Evolutionary conservation across 2,797 vertebrate species (phyloP).

Genomic region (Paedocypris micromegethes): DNA sequence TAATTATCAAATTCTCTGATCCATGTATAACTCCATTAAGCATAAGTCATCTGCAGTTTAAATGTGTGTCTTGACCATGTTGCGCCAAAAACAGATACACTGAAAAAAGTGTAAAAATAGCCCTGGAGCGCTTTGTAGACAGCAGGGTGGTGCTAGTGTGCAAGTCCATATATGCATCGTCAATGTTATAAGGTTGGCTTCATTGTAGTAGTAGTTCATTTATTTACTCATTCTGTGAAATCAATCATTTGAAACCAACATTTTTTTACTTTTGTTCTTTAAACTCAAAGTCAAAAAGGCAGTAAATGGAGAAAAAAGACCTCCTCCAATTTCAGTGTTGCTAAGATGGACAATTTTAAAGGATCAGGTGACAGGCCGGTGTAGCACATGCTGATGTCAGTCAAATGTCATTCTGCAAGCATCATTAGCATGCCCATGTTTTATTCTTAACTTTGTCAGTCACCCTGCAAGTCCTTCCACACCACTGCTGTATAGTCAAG

Average conservation of each 20-base stretch:
- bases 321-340: conserved; percentile 74
- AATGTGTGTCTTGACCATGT: conserved; percentile 30
- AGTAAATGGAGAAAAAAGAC: conserved; percentile 61
- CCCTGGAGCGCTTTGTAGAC: conserved; percentile 39
- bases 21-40: conserved; percentile 52
- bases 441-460: conserved; percentile 69
- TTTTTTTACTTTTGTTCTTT: conserved; percentile 49
- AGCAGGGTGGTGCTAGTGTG: conserved; percentile 3
- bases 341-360: conserved; percentile 71
- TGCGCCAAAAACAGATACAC: conserved; percentile 37
- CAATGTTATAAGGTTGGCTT: neutral
- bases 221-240: no score
- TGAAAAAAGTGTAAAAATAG: conserved; percentile 50
- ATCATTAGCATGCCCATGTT: conserved; percentile 73
- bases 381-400: conserved; percentile 88
- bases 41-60: conserved; percentile 32
- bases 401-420: conserved; percentile 86
- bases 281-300: conserved; percentile 70
- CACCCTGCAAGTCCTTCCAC: conserved; percentile 45
- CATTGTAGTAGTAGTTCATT: no score
- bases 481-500: conserved; percentile 31
- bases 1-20: conserved; percentile 48
- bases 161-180: conserved; percentile 14
- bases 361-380: conserved; percentile 79
- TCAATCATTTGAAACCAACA: conserved; percentile 7